Evolutionary conservation across 2,797 vertebrate species (phyloP), one percentile per base, ranked within the genome.

Genomic region (Silurus lanzhouensis): DNA sequence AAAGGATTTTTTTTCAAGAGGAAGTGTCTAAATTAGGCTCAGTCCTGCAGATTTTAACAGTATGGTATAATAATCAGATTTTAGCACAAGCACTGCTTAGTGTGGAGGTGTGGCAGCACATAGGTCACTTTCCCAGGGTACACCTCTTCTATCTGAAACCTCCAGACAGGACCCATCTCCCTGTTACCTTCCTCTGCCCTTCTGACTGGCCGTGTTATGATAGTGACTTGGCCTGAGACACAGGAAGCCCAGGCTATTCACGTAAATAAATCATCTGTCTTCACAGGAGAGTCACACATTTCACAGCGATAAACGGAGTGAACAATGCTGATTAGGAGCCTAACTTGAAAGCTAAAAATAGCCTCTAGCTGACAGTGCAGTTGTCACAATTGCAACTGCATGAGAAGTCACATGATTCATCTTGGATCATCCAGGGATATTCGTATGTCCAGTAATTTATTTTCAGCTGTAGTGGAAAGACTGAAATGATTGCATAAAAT

Each of bases 51-150:
- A 61, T 63, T 38, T 67, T 55, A 60, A 81, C 63, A 83, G 63
- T 84, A 31, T 60, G 81, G 84, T 84, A 78, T 86, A 85, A 88
- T 82, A 86, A 85, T 87, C 66, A 78, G 77, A 82, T 81, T 66
- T 67, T 66, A 84, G 78, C 57, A 48, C 82, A 81, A 67, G 25
- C 19, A 19, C 22, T 48, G 58, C 57, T 63, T 75, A 78, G 48
- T 84, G 86, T 74, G 63, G 80, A 86, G 88, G 87, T 88, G 90
- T 87, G 89, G 86, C 22, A 38, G 75, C 83, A 85, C 27, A 55
- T 75, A 82, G 89, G 88, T 90, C 89, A 89, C 83, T 90, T 91
- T 92, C 90, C 89, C 91, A 91, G 90, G 88, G 86, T 89, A 83
- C 83, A 88, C 85, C 67, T 88, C 87, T 89, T 89, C 90, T 91